Base-by-base conservation (phyloP, 2,113 vertebrate genomes). In the Synodontis membranacea region DNA sequence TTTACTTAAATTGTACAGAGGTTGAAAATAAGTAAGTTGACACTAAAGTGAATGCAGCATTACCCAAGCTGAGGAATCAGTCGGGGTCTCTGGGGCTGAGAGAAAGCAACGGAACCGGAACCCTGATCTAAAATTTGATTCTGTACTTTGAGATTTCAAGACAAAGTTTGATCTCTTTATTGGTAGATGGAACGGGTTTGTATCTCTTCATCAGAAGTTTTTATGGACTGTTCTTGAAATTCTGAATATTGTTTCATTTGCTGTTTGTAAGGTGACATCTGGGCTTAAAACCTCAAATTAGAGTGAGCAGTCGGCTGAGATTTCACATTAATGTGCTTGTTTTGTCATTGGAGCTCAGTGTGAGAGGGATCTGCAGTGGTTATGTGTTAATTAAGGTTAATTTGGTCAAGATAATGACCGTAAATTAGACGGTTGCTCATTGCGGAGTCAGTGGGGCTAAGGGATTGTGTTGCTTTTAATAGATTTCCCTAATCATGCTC, bases 371-470 rank as follows among this genome's bases (percentile, higher is more conserved):
- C 72, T 58, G 58, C 21, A 72, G 78, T 34, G 25, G 37, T 42
- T 62, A 8, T 44, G 37, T 80, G 44, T 86, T 86, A 81, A 86
- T 80, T 80, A 52, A 80, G 64, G 62, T 70, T 58, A 81, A 81
- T 86, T 81, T 66, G 60, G 23, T 48, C 25, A 17, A 50, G 56
- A 68, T 85, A 76, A 76, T 68, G 72, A 62, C 28, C 10, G 25
- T 48, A n/a, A 62, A 64, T 64, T 48, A 78, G 72, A 48, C 70
- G 62, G 19, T 34, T 50, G 44, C 31, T 85, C 25, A 50, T 50
- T 62, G 37, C 52, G 50, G 3, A 78, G 10, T 8, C 58, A 37
- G 58, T 85, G 56, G 12, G 19, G 44, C 37, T 68, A 23, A 31
- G 80, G 84, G 78, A 81, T 23, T n/a, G 50, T 54, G 50, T 56